Evolutionary conservation across 64 coral and sea anemone species (phyloP).

Genomic region (Dendronephthya gigantea): DNA sequence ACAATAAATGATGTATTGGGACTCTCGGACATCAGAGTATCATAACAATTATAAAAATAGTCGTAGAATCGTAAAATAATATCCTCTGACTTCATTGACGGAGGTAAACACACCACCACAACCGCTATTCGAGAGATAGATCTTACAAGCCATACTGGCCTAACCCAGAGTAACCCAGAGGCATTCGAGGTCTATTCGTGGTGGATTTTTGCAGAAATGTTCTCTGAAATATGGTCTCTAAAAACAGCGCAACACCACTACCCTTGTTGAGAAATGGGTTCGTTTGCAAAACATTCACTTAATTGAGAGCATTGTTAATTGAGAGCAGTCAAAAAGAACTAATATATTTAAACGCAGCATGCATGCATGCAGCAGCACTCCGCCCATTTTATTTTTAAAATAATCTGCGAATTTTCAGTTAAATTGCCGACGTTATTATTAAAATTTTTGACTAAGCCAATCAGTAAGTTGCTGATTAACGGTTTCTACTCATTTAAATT

Average conservation of each 20-base stretch:
- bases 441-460: too few relatives aligned
- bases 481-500: too few relatives aligned
- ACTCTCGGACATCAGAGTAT: not conserved
- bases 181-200: not conserved
- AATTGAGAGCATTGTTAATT: too few relatives aligned
- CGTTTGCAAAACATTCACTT: too few relatives aligned
- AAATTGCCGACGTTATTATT: too few relatives aligned
- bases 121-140: not conserved
- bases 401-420: too few relatives aligned
- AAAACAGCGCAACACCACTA: not conserved
- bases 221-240: not conserved
- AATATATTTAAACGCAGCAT: too few relatives aligned
- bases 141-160: not conserved
- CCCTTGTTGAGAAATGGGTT: too few relatives aligned
- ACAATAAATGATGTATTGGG: not conserved
- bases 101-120: not conserved
- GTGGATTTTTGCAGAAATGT: not conserved
- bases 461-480: too few relatives aligned
- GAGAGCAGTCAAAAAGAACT: too few relatives aligned
- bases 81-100: not conserved
- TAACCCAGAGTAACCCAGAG: not conserved
- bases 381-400: too few relatives aligned
- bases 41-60: not conserved
- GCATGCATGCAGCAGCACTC: too few relatives aligned
- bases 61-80: not conserved